phyloP scores from a whole-genome alignment of 2,113 vertebrate genomes.

The Laticauda colubrina region DNA sequence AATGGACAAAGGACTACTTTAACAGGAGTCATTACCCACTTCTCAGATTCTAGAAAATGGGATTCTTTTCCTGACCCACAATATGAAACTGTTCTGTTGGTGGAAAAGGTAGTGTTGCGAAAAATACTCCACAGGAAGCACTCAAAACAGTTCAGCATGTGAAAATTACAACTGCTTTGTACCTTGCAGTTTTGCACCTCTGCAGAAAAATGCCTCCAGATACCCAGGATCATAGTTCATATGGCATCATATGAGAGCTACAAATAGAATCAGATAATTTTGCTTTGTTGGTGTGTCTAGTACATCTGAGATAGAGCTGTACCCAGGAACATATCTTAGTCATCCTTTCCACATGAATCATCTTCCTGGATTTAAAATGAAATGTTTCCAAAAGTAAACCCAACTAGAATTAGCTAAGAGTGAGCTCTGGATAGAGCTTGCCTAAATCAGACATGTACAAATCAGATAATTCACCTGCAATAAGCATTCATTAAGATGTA shows the following conservation, averaged over 20 bases:
- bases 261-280: not conserved
- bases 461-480: not conserved
- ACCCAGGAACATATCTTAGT: not conserved
- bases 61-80: not conserved
- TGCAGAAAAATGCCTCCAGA: not conserved
- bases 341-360: not conserved
- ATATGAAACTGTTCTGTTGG: not conserved
- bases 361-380: not conserved
- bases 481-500: not conserved
- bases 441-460: not conserved
- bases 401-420: not conserved
- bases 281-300: not conserved
- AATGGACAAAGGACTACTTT: not conserved
- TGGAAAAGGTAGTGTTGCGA: not conserved
- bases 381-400: not conserved
- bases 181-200: not conserved
- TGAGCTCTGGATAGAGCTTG: not conserved
- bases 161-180: not conserved
- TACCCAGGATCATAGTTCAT: not conserved
- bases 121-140: not conserved
- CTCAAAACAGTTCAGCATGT: not conserved
- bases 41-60: not conserved
- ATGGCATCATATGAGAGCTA: not conserved
- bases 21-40: not conserved
- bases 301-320: not conserved